phyloP scores from a whole-genome alignment of 35 echinoderm and acorn worm species.

The Apostichopus californicus region DNA sequence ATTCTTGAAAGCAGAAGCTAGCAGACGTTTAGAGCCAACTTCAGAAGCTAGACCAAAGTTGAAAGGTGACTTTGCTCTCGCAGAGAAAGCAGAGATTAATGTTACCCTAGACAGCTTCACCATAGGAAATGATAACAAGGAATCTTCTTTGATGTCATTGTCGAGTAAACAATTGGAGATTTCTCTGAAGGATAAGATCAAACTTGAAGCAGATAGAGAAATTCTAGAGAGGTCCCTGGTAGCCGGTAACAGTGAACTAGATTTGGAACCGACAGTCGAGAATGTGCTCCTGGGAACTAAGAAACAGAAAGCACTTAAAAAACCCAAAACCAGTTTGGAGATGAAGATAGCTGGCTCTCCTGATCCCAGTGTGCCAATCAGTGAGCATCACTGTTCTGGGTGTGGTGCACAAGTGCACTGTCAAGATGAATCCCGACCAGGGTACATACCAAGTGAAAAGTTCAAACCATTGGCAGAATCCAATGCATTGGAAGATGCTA shows the following conservation, averaged over 20 bases:
- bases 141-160: not conserved
- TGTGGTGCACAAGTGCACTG: constrained; percentile 86
- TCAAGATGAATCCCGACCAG: constrained; percentile 63
- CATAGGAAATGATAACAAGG: not conserved
- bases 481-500: constrained; percentile 50
- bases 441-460: constrained; percentile 84
- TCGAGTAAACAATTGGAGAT: not conserved
- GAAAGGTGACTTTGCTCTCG: not conserved
- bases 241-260: not conserved
- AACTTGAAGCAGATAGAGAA: constrained; percentile 53
- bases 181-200: constrained; percentile 32
- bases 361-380: constrained; percentile 64
- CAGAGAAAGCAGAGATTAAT: constrained; percentile 13
- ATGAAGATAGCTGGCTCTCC: constrained; percentile 63
- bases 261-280: constrained; percentile 69
- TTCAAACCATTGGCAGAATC: constrained; percentile 62
- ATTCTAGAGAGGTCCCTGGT: constrained; percentile 38
- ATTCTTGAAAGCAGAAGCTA: not conserved
- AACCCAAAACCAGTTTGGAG: constrained; percentile 38
- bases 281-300: constrained; percentile 51
- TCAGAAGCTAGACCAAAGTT: not conserved
- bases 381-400: constrained; percentile 74
- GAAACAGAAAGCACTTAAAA: constrained; percentile 28
- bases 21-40: not conserved
- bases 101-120: not conserved